Conservation (phyloP, 1,140 invertebrate species). For the Drosophila grimshawi region DNA sequence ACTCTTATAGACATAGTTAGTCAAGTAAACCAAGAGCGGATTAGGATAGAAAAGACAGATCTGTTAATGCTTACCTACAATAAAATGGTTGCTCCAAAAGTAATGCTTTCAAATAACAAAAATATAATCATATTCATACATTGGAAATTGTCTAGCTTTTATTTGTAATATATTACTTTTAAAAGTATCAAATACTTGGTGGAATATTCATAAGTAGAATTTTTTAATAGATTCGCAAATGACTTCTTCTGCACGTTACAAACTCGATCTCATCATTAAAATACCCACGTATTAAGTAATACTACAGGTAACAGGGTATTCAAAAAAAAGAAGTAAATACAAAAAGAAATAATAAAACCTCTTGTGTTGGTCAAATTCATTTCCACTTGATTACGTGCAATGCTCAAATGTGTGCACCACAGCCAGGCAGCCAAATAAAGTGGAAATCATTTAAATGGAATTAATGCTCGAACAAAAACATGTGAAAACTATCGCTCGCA, state of each 20-base stretch:
- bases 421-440: constrained; percentile 34
- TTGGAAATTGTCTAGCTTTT: too few relatives aligned
- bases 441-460: constrained; percentile 78
- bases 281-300: background rate
- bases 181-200: too few relatives aligned
- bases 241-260: background rate
- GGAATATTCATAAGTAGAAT: too few relatives aligned
- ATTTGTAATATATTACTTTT: too few relatives aligned
- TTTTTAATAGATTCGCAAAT: too few relatives aligned
- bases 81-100: too few relatives aligned
- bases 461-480: constrained; percentile 81
- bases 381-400: constrained; percentile 75
- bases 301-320: constrained; percentile 5
- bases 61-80: too few relatives aligned
- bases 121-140: too few relatives aligned
- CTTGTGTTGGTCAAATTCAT: constrained; percentile 82
- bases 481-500: constrained; percentile 73
- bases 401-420: constrained; percentile 57
- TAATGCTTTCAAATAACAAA: too few relatives aligned
- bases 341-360: constrained; percentile 45
- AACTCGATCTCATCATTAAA: background rate
- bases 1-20: too few relatives aligned
- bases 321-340: constrained; percentile 4
- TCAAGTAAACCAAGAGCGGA: too few relatives aligned
- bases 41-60: too few relatives aligned